These are phyloP conservation scores for Acanthurus lineatus DNA, from an alignment of 2,797 vertebrate genomes.

Conservation along the genomic window DNA sequence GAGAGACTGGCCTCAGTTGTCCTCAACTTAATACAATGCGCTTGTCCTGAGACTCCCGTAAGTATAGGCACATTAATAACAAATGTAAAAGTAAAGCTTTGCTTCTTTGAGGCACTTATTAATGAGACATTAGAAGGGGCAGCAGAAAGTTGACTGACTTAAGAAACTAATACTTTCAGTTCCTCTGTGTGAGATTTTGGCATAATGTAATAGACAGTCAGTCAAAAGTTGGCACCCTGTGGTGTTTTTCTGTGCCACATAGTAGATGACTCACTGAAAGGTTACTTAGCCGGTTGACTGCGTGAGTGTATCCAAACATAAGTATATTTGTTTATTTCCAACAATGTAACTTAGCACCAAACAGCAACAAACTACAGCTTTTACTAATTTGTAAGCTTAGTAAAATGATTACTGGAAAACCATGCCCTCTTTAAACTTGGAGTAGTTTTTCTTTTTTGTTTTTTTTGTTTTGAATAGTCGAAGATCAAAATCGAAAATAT, in stretches of 20 bases:
- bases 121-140: not conserved
- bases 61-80: conserved; percentile 26
- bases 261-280: conserved; percentile 50
- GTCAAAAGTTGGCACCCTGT: conserved; percentile 49
- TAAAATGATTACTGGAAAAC: not conserved
- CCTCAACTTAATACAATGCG: conserved; percentile 8
- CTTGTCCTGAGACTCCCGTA: conserved; percentile 53
- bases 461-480: not conserved
- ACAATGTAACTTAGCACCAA: not conserved
- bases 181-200: conserved; percentile 4
- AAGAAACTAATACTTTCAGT: not conserved
- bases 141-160: not conserved
- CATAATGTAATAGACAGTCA: not conserved
- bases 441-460: not conserved
- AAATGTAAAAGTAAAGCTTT: not conserved
- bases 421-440: not conserved
- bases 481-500: conserved; percentile 10
- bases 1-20: rapidly evolving
- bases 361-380: not conserved
- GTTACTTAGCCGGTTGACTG: not conserved
- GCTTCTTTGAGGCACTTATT: not conserved
- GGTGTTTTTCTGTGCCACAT: conserved; percentile 8
- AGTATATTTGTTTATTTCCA: not conserved
- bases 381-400: too few relatives aligned
- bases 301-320: conserved; percentile 21